Base-by-base conservation (phyloP, 2,888 invertebrate species). In the Synergus laeviventris region DNA sequence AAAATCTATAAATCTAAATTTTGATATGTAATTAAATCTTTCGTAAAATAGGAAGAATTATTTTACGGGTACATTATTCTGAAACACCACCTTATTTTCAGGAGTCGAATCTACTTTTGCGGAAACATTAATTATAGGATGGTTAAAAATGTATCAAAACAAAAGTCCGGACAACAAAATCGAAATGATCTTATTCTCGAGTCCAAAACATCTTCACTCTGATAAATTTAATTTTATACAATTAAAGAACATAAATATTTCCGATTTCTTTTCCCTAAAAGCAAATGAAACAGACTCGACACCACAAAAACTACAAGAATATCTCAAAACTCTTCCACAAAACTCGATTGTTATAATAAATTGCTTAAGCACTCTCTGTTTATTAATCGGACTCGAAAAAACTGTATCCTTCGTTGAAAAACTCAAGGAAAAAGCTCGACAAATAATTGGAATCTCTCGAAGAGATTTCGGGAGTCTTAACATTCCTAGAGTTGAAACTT, bases 371-470 rank as follows among this genome's bases (percentile, higher is more conserved):
- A 87, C 88, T 8, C 78, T 91, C 24, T 64, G 86, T 11, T 70
- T 89, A 3, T 84, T 83, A 38, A 83, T 86, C 9, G 90, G 90
- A 8, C 39, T 86, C 8, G 77, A 84, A 2, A 87, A 84, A 78
- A 79, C 88, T 14, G 77, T 86, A 21, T 80, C 75, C 76, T 88
- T 91, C 76, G 49, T 90, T 5, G 86, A 88, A 36, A 89, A 85
- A 78, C 76, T 91, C n/a, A 82, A 79, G 18, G 81, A 76, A 31
- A 83, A 84, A 39, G 86, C 86, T 1, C 80, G 80, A 0, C 86
- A 88, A 78, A 74, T 90, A 24, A 86, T 91, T 45, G 89, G 89
- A 76, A 84, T 91, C 42, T 88, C 89, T 78, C 85, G 84, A 21
- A 81, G 86, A 77, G 89, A 90, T 76, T 87, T 88, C 76, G 73